Percentiles rank a stretch among this genome's conserved stretches.
Evolutionary conservation across 2,888 invertebrate species (phyloP).

Genomic region (Auanema sp.): DNA sequence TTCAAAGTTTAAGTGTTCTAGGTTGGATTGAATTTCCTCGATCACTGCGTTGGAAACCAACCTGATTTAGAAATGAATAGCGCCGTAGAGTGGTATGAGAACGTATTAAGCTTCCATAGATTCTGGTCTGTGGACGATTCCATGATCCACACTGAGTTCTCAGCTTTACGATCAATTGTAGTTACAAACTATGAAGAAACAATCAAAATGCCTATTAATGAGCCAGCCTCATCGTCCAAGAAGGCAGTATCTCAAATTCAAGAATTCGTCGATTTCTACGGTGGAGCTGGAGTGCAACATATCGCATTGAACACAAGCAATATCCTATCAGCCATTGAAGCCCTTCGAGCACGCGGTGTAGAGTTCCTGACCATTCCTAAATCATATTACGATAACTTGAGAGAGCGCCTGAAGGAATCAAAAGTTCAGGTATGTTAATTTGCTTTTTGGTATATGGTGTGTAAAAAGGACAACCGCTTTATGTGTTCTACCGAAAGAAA

Average conservation of each 20-base stretch:
- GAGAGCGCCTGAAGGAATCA: constrained; percentile 77
- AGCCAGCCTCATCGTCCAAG: constrained; percentile 89
- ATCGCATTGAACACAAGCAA: constrained; percentile 93
- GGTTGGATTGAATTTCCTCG: constrained; percentile 82
- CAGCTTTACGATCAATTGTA: constrained; percentile 92
- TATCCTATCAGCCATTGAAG: constrained; percentile 79
- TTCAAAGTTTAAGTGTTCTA: not conserved
- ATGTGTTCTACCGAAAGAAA: too few relatives aligned
- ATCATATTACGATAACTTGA: constrained; percentile 83
- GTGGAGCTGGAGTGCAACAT: constrained; percentile 95
- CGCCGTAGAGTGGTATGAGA: constrained; percentile 86
- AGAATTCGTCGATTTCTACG: constrained; percentile 97
- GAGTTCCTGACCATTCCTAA: constrained; percentile 88
- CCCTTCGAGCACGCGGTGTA: constrained; percentile 71
- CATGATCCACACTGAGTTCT: constrained; percentile 92
- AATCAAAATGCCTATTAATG: constrained; percentile 93
- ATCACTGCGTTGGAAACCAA: constrained; percentile 96
- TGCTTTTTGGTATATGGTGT: too few relatives aligned
- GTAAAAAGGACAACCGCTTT: too few relatives aligned
- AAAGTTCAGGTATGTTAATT: constrained; percentile 74
- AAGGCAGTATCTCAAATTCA: constrained; percentile 84
- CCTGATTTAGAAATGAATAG: constrained; percentile 87
- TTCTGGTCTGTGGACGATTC: constrained; percentile 94
- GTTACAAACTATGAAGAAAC: constrained; percentile 97
- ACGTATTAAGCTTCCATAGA: constrained; percentile 66